Percentiles rank a stretch among this genome's conserved stretches.
These are phyloP conservation scores for Acrocephalus scirpaceus DNA, from an alignment of 2,797 vertebrate genomes.

Conservation along the genomic window DNA sequence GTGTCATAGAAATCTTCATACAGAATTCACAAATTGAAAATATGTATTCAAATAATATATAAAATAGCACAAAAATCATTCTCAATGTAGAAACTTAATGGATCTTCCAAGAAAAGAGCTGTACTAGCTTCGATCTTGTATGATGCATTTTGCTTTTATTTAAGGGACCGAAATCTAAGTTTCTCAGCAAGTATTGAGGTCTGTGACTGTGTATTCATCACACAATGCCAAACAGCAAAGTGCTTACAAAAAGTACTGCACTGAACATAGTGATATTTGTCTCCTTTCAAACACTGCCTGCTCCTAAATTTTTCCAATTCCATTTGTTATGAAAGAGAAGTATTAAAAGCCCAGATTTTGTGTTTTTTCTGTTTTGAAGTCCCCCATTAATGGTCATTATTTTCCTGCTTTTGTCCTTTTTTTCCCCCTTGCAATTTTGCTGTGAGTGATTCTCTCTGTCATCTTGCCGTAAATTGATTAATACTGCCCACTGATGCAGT, in stretches of 20 bases:
- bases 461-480: conserved; percentile 84
- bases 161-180: neutral
- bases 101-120: neutral
- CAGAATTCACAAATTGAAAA: neutral
- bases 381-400: conserved; percentile 74
- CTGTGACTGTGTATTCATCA: neutral
- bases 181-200: neutral
- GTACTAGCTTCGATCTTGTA: neutral
- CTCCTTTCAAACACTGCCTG: conserved; percentile 17
- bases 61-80: neutral
- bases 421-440: conserved; percentile 73
- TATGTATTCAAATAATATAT: neutral
- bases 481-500: conserved; percentile 82
- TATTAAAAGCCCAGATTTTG: conserved; percentile 44
- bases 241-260: neutral
- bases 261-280: conserved; percentile 23
- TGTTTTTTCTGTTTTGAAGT: conserved; percentile 36
- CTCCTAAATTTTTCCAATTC: conserved; percentile 62
- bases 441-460: conserved; percentile 84
- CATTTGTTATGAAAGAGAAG: conserved; percentile 48
- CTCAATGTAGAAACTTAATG: neutral
- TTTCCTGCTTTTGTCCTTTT: conserved; percentile 75
- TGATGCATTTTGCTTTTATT: neutral
- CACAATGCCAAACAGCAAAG: neutral
- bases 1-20: neutral